phyloP scores from a whole-genome alignment of 2,888 invertebrate genomes.

The Branchipolynoe longqiensis region DNA sequence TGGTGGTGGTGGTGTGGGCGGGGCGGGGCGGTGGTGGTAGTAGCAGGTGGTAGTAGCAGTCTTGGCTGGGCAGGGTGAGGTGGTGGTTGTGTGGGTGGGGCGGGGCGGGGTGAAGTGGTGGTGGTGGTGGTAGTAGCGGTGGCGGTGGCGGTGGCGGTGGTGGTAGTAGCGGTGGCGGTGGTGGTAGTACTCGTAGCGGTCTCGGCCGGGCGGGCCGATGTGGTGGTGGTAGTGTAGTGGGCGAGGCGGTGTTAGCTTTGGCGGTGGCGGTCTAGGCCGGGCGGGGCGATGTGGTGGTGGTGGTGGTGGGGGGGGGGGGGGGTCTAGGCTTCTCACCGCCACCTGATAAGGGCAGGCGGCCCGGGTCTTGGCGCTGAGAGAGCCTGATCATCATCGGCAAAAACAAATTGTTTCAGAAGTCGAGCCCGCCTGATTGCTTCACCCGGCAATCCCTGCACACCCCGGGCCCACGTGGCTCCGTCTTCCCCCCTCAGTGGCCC shows the following conservation, averaged over 20 bases:
- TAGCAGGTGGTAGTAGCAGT: too few relatives aligned
- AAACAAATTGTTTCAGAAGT: slow-evolving; percentile 51
- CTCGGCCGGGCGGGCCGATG: background rate
- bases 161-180: background rate
- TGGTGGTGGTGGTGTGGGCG: too few relatives aligned
- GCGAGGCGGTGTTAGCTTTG: background rate
- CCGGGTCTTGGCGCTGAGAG: slow-evolving; percentile 22
- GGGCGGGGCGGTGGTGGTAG: background rate
- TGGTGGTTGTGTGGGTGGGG: too few relatives aligned
- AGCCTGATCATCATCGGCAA: slow-evolving; percentile 19
- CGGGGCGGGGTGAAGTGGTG: too few relatives aligned
- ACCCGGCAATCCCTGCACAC: too few relatives aligned
- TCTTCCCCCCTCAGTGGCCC: slow-evolving; percentile 24
- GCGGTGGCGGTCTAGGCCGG: background rate
- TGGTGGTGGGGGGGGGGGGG: background rate
- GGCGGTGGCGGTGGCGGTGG: background rate
- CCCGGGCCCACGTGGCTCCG: background rate
- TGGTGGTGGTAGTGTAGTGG: background rate
- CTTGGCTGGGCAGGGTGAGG: too few relatives aligned
- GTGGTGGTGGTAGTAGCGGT: too few relatives aligned
- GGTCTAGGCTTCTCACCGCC: background rate
- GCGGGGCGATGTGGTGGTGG: background rate
- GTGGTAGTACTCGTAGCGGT: too few relatives aligned
- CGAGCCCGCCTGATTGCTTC: slow-evolving; percentile 28
- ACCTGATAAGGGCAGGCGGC: slow-evolving; percentile 34